phyloP scores from a whole-genome alignment of 2,113 vertebrate species.

The Anhinga anhinga region DNA sequence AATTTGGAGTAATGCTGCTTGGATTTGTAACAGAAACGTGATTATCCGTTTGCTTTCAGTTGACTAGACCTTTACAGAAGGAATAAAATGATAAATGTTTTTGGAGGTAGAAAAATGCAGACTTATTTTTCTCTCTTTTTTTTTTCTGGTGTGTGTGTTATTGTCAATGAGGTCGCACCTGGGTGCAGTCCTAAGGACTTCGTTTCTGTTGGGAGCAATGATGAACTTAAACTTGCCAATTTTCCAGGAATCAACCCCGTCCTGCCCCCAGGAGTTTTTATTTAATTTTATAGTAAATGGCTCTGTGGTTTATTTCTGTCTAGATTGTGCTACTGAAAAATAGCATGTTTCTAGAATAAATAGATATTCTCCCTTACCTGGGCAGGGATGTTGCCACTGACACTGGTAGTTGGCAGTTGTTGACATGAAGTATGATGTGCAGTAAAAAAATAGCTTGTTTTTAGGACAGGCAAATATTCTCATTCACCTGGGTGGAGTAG shows the following conservation, averaged over 20 bases:
- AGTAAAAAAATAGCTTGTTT: background rate
- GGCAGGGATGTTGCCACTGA: background rate
- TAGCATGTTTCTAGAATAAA: background rate
- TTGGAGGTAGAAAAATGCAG: background rate
- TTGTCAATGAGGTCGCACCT: background rate
- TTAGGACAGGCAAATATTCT: background rate
- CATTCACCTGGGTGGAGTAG: background rate
- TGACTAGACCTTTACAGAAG: background rate
- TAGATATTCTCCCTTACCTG: background rate
- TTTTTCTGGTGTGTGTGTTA: background rate
- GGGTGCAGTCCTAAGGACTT: background rate
- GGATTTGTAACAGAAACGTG: accelerated
- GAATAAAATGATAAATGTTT: background rate
- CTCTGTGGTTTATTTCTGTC: background rate
- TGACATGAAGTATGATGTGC: background rate
- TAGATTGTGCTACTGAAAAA: background rate
- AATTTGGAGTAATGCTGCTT: background rate
- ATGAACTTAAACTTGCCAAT: accelerated
- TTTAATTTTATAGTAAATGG: background rate
- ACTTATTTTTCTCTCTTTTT: background rate
- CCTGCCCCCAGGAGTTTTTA: background rate
- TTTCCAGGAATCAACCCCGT: background rate
- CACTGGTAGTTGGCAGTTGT: background rate
- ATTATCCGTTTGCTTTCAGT: background rate
- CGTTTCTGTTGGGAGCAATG: accelerated